Percentiles rank a stretch among this genome's conserved stretches.
These are phyloP conservation scores for Leptatherina wallacei DNA, from an alignment of 2,797 vertebrate genomes.

Conservation along the genomic window DNA sequence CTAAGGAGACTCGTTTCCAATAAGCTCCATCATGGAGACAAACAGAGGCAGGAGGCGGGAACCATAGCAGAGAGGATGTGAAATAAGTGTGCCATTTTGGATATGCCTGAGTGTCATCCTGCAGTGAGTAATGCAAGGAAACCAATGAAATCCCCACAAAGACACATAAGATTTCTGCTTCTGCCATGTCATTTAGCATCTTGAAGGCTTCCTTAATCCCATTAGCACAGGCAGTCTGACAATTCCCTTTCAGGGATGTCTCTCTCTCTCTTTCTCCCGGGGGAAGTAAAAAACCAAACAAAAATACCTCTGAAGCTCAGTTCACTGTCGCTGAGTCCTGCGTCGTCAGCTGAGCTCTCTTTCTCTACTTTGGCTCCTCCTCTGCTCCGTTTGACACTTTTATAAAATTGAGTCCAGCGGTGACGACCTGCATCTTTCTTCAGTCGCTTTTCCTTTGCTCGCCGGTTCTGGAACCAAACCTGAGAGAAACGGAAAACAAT, in stretches of 20 bases:
- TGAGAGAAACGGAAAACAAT: slow-evolving; percentile 59
- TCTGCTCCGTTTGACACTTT: slow-evolving; percentile 92
- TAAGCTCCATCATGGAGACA: slow-evolving; percentile 56
- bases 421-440: slow-evolving; percentile 98
- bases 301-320: slow-evolving; percentile 94
- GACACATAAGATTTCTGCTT: slow-evolving; percentile 36
- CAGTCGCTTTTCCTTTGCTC: slow-evolving; percentile 96
- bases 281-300: neutral
- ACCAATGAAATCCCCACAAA: slow-evolving; percentile 54
- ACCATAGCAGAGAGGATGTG: slow-evolving; percentile 37
- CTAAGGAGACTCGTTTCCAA: slow-evolving; percentile 53
- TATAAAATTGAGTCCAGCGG: slow-evolving; percentile 98
- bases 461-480: slow-evolving; percentile 99
- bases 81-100: slow-evolving; percentile 54
- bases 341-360: slow-evolving; percentile 95
- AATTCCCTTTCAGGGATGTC: slow-evolving; percentile 39
- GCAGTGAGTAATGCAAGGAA: slow-evolving; percentile 31
- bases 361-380: slow-evolving; percentile 91
- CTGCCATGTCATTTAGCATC: slow-evolving; percentile 53
- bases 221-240: slow-evolving; percentile 45
- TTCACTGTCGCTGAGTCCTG: slow-evolving; percentile 98
- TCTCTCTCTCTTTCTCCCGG: slow-evolving; percentile 18
- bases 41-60: slow-evolving; percentile 34
- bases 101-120: slow-evolving; percentile 30
- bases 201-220: slow-evolving; percentile 50